Conservation (phyloP, 1,140 invertebrate species). For the Solen grandis region DNA sequence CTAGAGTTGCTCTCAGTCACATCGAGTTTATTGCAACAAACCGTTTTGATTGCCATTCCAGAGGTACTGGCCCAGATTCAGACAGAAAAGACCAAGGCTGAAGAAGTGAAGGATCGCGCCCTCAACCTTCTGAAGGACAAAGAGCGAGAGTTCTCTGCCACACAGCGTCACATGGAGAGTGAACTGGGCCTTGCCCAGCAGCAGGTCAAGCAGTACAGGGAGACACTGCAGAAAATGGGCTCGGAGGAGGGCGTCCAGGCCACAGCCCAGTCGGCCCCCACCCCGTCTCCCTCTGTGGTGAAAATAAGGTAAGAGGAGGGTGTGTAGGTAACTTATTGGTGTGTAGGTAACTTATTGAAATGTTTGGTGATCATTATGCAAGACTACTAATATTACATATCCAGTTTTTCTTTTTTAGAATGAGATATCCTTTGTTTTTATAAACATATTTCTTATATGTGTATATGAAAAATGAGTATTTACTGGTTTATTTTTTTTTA, state of each 20-base stretch:
- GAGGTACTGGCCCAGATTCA: neutral
- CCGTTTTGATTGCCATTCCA: no score
- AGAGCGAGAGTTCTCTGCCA: slow-evolving; percentile 54
- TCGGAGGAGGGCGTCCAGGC: neutral
- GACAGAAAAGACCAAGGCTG: slow-evolving; percentile 60
- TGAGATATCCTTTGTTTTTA: no score
- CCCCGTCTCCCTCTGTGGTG: slow-evolving; percentile 56
- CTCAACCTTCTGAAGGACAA: slow-evolving; percentile 58
- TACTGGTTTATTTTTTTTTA: no score
- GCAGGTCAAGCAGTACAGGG: slow-evolving; percentile 57
- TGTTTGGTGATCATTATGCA: no score
- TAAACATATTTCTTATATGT: no score
- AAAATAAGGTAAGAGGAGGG: slow-evolving; percentile 49
- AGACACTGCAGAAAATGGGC: slow-evolving; percentile 51
- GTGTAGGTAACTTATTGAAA: no score
- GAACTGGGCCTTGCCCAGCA: slow-evolving; percentile 60
- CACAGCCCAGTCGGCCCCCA: neutral
- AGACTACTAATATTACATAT: no score
- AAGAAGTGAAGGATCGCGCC: slow-evolving; percentile 61
- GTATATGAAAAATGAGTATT: no score
- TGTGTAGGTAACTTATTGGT: no score
- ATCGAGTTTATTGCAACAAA: no score
- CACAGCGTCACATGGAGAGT: slow-evolving; percentile 60
- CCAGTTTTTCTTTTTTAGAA: no score
- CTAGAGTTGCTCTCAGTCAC: no score